phyloP scores from a whole-genome alignment of 2,113 vertebrate genomes.

The Phyllostomus discolor region DNA sequence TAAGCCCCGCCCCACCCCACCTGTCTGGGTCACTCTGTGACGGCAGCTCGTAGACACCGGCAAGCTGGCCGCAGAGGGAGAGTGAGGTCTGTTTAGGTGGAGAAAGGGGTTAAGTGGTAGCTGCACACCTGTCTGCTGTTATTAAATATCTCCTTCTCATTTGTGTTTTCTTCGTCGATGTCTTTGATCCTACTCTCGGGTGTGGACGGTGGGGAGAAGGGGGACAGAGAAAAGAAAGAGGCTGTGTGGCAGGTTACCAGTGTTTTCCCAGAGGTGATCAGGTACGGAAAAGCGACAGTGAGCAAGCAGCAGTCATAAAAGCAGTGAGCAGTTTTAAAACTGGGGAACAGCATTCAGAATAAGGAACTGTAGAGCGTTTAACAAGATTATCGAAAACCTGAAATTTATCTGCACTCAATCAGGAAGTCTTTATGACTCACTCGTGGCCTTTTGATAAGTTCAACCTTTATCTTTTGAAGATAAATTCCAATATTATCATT shows the following conservation, averaged over 20 bases:
- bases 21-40: neutral
- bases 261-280: neutral
- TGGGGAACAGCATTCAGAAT: neutral
- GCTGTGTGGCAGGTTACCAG: neutral
- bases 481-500: conserved; percentile 65
- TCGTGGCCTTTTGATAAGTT: conserved; percentile 65
- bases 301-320: conserved; percentile 25
- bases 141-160: neutral
- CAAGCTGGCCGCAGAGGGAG: neutral
- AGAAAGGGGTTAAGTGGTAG: neutral
- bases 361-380: conserved; percentile 63
- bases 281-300: neutral
- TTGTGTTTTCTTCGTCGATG: neutral
- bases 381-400: conserved; percentile 61
- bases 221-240: neutral
- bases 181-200: neutral
- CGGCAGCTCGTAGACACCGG: neutral
- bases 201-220: neutral
- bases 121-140: neutral
- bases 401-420: conserved; percentile 60
- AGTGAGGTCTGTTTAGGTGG: neutral
- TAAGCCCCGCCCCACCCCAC: neutral
- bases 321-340: conserved; percentile 65
- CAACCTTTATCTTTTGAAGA: conserved; percentile 66
- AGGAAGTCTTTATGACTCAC: conserved; percentile 55